Conservation (phyloP, 64 coral and sea anemone species). For the Platygyra sinensis region DNA sequence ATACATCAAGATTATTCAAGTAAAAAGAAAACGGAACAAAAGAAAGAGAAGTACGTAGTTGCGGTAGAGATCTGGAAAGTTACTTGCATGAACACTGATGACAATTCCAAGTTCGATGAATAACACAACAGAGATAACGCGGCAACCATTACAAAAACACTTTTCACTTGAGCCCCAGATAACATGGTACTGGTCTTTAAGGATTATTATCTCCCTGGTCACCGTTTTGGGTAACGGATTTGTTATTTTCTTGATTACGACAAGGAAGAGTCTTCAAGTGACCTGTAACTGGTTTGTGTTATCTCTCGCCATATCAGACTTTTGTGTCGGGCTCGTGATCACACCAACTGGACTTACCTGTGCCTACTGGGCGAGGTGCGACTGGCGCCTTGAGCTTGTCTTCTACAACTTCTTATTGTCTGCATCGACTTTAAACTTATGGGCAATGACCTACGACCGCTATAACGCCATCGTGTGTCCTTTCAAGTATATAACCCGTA, state of each 20-base stretch:
- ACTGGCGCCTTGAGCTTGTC: neutral
- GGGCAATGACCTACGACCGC: neutral
- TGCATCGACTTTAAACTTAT: slow-evolving; percentile 2
- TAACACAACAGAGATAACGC: neutral
- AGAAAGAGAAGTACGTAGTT: too few relatives aligned
- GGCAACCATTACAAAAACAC: neutral
- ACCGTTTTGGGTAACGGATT: slow-evolving; percentile 40
- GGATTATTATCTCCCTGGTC: slow-evolving; percentile 11
- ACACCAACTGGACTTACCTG: slow-evolving; percentile 31
- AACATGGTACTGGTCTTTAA: slow-evolving; percentile 23
- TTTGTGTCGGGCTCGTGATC: slow-evolving; percentile 17
- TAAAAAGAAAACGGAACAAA: too few relatives aligned
- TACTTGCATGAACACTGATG: neutral
- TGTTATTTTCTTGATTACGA: slow-evolving; percentile 35
- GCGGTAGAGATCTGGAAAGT: neutral
- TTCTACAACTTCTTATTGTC: slow-evolving; percentile 14
- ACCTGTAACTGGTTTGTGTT: slow-evolving; percentile 51
- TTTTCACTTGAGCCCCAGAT: neutral
- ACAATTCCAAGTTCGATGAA: neutral
- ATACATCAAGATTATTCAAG: too few relatives aligned
- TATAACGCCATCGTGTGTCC: neutral
- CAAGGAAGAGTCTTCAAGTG: slow-evolving; percentile 25
- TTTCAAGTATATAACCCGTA: neutral
- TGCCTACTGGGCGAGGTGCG: neutral
- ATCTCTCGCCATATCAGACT: slow-evolving; percentile 47